Percentiles rank a stretch among this genome's conserved stretches.
Evolutionary conservation across 1,140 invertebrate species (phyloP).

Genomic region (Zaprionus africanus): DNA sequence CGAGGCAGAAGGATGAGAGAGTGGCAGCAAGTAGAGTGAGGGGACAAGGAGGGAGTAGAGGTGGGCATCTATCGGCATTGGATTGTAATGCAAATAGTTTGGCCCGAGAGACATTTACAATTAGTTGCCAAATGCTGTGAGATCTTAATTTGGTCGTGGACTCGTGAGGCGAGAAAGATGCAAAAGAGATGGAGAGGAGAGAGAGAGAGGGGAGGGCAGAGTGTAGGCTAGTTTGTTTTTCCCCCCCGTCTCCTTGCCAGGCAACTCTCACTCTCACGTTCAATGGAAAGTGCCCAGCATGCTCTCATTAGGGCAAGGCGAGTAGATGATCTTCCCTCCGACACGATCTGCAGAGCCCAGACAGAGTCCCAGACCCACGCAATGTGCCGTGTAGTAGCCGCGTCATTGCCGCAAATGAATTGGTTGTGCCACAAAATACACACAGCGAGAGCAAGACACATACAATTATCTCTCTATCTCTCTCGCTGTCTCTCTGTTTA

Average conservation of each 20-base stretch:
- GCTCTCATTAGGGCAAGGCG: constrained; percentile 68
- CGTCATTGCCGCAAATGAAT: constrained; percentile 76
- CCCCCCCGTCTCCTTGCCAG: not conserved
- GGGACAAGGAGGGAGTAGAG: not conserved
- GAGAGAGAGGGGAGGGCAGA: not conserved
- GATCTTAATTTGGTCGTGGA: constrained; percentile 81
- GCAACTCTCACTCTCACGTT: constrained; percentile 31
- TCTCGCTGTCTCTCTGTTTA: constrained; percentile 1
- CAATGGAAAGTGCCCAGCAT: constrained; percentile 62
- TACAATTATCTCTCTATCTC: constrained; percentile 9
- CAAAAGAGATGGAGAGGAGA: not conserved
- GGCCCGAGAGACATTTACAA: constrained; percentile 72
- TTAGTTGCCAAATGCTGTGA: constrained; percentile 79
- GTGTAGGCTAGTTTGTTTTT: constrained; percentile 63
- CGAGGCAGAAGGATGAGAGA: constrained; percentile 42
- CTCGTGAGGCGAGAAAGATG: constrained; percentile 28
- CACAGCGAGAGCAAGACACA: not conserved
- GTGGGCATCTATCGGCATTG: constrained; percentile 23
- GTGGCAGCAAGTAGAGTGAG: not conserved
- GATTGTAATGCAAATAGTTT: constrained; percentile 72
- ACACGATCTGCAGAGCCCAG: constrained; percentile 47
- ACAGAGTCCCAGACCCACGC: constrained; percentile 14
- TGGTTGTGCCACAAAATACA: constrained; percentile 16
- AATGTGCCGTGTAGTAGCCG: constrained; percentile 38
- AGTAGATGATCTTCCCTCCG: constrained; percentile 28